phyloP scores from a whole-genome alignment of 1,140 invertebrate species.

The Venustaconcha ellipsiformis region DNA sequence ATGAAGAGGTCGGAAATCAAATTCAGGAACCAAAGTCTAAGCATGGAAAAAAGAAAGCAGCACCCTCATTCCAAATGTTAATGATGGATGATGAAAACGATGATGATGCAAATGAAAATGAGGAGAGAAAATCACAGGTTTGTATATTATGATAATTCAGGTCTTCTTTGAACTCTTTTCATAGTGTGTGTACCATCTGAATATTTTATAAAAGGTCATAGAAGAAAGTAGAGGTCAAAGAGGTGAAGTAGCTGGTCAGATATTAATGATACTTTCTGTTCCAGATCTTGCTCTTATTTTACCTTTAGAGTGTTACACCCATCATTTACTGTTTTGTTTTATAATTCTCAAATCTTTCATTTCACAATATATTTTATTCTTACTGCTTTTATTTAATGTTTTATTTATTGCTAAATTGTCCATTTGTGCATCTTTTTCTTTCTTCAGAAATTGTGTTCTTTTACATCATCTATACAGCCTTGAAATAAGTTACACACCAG shows the following conservation, averaged over 20 bases:
- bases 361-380: too few relatives aligned
- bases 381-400: too few relatives aligned
- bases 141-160: background rate
- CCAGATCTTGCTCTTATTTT: too few relatives aligned
- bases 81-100: slow-evolving; percentile 35
- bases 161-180: background rate
- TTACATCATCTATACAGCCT: too few relatives aligned
- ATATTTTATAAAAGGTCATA: background rate
- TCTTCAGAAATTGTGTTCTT: too few relatives aligned
- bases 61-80: slow-evolving; percentile 39
- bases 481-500: too few relatives aligned
- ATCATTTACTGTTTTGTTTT: too few relatives aligned
- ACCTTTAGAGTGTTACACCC: too few relatives aligned
- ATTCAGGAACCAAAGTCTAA: background rate
- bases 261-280: background rate
- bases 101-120: slow-evolving; percentile 4
- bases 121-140: slow-evolving; percentile 18
- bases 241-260: background rate
- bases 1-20: background rate
- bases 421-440: too few relatives aligned
- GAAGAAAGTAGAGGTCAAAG: background rate
- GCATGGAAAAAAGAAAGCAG: slow-evolving; percentile 14
- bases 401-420: too few relatives aligned
- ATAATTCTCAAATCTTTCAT: too few relatives aligned
- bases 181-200: background rate